These are phyloP conservation scores for Adelphocoris suturalis DNA, from an alignment of 2,888 invertebrate species.

Conservation along the genomic window DNA sequence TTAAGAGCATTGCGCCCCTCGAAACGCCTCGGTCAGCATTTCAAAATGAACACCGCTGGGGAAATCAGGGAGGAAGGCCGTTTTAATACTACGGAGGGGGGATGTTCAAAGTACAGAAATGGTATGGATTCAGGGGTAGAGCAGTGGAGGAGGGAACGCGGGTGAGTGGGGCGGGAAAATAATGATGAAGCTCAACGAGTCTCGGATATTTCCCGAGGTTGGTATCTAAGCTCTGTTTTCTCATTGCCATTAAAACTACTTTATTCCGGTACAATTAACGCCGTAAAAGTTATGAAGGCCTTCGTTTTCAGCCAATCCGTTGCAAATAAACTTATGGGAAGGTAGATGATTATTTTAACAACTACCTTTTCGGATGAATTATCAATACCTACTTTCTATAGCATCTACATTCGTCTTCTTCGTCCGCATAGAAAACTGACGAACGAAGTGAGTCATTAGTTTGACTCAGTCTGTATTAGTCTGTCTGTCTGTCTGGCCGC, in stretches of 20 bases:
- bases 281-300: neutral
- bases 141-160: neutral
- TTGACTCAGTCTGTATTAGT: too few species aligned
- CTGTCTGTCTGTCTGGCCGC: too few species aligned
- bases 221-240: neutral
- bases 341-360: too few species aligned
- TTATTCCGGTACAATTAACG: neutral
- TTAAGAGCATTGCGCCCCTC: slow-evolving; percentile 38
- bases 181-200: slow-evolving; percentile 4
- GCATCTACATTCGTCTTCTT: too few species aligned
- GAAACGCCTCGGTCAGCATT: slow-evolving; percentile 35
- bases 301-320: neutral
- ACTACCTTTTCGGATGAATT: too few species aligned
- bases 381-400: too few species aligned
- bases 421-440: too few species aligned
- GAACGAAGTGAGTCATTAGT: too few species aligned
- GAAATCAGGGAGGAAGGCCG: neutral
- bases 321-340: too few species aligned
- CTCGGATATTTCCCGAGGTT: neutral
- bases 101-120: neutral
- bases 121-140: neutral
- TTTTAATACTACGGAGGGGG: neutral
- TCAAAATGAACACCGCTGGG: slow-evolving; percentile 30
- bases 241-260: neutral
- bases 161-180: neutral